Conservation (phyloP, 2,797 vertebrate genomes). For the Anabacerthia variegaticeps region DNA sequence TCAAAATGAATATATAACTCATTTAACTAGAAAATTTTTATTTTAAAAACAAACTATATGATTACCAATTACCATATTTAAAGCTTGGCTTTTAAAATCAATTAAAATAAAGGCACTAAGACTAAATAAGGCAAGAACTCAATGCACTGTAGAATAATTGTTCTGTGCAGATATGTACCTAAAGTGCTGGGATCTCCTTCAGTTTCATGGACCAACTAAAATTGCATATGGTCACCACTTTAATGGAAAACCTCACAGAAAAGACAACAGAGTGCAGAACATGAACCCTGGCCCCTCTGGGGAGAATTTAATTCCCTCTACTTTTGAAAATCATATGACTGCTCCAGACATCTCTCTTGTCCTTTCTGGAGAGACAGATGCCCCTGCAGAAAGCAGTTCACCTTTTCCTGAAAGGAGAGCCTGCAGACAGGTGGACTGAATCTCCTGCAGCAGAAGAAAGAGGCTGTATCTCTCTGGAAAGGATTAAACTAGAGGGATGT, state of each 20-base stretch:
- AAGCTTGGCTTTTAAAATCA: constrained; percentile 12
- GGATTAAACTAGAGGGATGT: neutral
- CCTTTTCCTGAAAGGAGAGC: neutral
- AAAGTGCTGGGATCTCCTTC: neutral
- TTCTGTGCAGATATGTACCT: neutral
- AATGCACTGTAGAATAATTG: neutral
- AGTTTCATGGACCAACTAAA: neutral
- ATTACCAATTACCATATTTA: neutral
- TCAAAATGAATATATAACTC: constrained; percentile 5
- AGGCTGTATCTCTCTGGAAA: neutral
- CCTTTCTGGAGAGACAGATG: neutral
- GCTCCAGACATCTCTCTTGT: neutral
- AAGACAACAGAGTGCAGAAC: neutral
- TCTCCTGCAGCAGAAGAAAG: neutral
- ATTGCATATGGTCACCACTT: neutral
- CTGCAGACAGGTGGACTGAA: neutral
- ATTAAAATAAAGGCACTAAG: neutral
- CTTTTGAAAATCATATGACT: neutral
- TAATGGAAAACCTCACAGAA: neutral
- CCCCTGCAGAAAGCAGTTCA: neutral
- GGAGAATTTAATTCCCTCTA: neutral
- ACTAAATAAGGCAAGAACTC: neutral
- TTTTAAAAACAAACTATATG: neutral
- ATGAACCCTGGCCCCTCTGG: neutral
- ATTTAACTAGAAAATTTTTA: neutral